A percentile compares a stretch with the other conserved stretches of the same genome.
Conservation (phyloP, 2,797 vertebrate genomes). For the Cetoscarus ocellatus region DNA sequence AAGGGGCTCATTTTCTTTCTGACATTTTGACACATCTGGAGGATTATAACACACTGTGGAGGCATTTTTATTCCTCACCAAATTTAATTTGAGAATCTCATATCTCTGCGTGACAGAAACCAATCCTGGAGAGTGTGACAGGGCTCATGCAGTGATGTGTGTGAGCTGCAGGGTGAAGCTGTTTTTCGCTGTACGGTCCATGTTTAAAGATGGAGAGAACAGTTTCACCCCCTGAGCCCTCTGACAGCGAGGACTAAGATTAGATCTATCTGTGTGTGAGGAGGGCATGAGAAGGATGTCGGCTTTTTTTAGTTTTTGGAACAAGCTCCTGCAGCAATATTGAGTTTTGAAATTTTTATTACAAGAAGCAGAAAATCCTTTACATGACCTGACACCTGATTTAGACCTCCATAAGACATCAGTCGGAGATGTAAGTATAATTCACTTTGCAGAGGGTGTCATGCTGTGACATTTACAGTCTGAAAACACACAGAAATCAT, state of each 20-base stretch:
- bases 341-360: slow-evolving; percentile 32
- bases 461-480: neutral
- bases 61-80: slow-evolving; percentile 35
- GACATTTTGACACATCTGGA: slow-evolving; percentile 39
- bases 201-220: slow-evolving; percentile 28
- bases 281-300: neutral
- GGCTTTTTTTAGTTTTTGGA: slow-evolving; percentile 11
- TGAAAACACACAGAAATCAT: neutral
- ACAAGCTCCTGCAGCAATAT: slow-evolving; percentile 8
- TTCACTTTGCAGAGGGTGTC: neutral
- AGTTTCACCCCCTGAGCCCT: slow-evolving; percentile 15
- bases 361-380: slow-evolving; percentile 6
- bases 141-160: slow-evolving; percentile 34
- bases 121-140: slow-evolving; percentile 37
- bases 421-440: neutral
- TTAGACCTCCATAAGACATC: neutral
- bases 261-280: slow-evolving; percentile 17
- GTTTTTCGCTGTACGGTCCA: slow-evolving; percentile 22
- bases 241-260: slow-evolving; percentile 29
- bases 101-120: slow-evolving; percentile 48
- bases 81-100: slow-evolving; percentile 51
- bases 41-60: slow-evolving; percentile 33
- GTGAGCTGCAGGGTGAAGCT: neutral
- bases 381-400: neutral
- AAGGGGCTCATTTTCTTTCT: slow-evolving; percentile 46